Base-by-base conservation (phyloP, 2,113 vertebrate genomes). In the Cichladusa arquata region DNA sequence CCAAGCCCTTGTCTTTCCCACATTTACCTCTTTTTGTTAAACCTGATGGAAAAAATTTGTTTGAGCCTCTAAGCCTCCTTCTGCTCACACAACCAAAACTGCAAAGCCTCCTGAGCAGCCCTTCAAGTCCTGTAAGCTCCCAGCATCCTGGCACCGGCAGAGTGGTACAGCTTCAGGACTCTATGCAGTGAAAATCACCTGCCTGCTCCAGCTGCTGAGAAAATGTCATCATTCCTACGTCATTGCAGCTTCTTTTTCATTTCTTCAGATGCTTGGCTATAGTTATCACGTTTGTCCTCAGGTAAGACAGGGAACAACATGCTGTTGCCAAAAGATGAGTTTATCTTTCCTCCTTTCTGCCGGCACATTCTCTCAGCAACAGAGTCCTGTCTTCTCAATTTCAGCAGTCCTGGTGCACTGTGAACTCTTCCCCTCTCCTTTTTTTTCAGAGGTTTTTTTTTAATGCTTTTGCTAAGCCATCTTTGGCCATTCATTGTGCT, bases 401-500 rank as follows among this genome's bases (percentile, higher is more conserved):
- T 66, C 86, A 81, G 64, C 33, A 86, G 36, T 33, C 34, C 23
- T 73, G 14, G 12, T 78, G 20, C 23, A 56, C 29, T 51, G 13
- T 44, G 56, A 78, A 33, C 34, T 60, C 38, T 65, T 92, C 24
- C 18, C 16, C 15, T 44, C 31, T 53, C 19, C 3, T 13, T 31
- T 54, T 4, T 7, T 26, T 8, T 6, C 3, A 2, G 8, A 6
- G 2, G 3, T 19, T 29, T 20, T 13, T 11, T 7, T 0, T 33
- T 20, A 19, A 1, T 47, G 62, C 7, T 81, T 87, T 79, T 81
- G 5, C 19, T 74, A 84, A 72, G 45, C 10, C 38, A 31, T 24
- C 11, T 79, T 87, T 71, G 44, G 19, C 48, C 7, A 81, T 76
- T 62, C 54, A 76, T 9, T n/a, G 8, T 50, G 18, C 33, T 80